These are phyloP conservation scores for Nebria salina DNA, from an alignment of 2,888 invertebrate species.

Conservation along the genomic window DNA sequence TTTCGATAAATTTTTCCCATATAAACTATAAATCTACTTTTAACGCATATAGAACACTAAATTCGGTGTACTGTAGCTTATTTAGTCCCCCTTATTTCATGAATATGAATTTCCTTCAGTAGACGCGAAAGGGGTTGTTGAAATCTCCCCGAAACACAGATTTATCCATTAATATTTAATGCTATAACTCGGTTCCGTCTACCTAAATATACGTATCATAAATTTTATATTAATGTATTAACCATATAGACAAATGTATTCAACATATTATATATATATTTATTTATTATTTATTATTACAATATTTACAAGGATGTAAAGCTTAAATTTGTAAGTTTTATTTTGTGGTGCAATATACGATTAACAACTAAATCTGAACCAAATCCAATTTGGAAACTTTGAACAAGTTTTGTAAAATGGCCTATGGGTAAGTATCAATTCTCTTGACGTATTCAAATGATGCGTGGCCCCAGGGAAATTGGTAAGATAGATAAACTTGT, in stretches of 20 bases:
- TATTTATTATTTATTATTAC: too few relatives aligned
- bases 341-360: too few relatives aligned
- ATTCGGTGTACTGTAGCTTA: conserved; percentile 27
- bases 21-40: neutral
- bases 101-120: conserved; percentile 29
- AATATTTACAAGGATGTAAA: too few relatives aligned
- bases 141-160: neutral
- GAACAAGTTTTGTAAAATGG: neutral
- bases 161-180: neutral
- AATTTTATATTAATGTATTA: too few relatives aligned
- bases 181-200: neutral
- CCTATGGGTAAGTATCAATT: neutral
- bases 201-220: neutral
- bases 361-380: too few relatives aligned
- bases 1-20: neutral
- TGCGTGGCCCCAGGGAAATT: neutral
- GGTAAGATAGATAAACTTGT: neutral
- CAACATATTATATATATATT: too few relatives aligned
- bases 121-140: neutral
- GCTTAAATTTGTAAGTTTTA: too few relatives aligned
- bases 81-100: conserved; percentile 29
- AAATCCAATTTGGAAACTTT: neutral
- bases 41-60: neutral
- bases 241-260: too few relatives aligned
- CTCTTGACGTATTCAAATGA: neutral